phyloP scores from a whole-genome alignment of 1,140 invertebrate species.

The Cephus cinctus region DNA sequence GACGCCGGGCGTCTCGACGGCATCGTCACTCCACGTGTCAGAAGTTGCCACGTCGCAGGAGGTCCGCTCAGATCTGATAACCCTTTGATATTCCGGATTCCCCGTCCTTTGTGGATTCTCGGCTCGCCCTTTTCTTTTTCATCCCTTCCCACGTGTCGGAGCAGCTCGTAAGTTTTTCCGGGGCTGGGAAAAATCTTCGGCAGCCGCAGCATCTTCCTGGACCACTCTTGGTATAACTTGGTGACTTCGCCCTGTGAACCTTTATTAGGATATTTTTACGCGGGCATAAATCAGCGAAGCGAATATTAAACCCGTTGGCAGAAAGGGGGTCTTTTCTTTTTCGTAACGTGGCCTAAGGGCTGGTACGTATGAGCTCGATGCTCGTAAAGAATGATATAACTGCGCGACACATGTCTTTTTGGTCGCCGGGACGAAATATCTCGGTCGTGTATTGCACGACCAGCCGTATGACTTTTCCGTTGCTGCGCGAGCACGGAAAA shows the following conservation, averaged over 20 bases:
- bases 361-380: constrained; percentile 34
- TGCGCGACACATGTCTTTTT: constrained; percentile 54
- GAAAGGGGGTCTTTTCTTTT: too few species aligned
- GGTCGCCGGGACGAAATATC: too few species aligned
- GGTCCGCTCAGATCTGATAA: constrained; percentile 47
- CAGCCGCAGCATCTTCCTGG: too few species aligned
- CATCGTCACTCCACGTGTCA: constrained; percentile 54
- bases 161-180: too few species aligned
- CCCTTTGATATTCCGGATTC: constrained; percentile 43
- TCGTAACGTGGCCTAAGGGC: constrained; percentile 9
- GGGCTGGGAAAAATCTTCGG: too few species aligned
- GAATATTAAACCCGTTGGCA: constrained; percentile 40
- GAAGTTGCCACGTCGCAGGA: constrained; percentile 39
- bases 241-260: too few species aligned
- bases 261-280: constrained; percentile 48
- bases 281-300: constrained; percentile 50
- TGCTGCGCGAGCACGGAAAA: too few species aligned
- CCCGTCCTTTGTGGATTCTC: not conserved
- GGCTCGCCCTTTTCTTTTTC: not conserved
- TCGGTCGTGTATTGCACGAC: not conserved
- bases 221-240: too few species aligned
- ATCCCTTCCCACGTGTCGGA: too few species aligned
- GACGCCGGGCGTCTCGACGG: constrained; percentile 22
- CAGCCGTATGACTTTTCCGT: not conserved
- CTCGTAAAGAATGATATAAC: constrained; percentile 57